Conservation (phyloP, 2,797 vertebrate genomes). For the Squalus acanthias region DNA sequence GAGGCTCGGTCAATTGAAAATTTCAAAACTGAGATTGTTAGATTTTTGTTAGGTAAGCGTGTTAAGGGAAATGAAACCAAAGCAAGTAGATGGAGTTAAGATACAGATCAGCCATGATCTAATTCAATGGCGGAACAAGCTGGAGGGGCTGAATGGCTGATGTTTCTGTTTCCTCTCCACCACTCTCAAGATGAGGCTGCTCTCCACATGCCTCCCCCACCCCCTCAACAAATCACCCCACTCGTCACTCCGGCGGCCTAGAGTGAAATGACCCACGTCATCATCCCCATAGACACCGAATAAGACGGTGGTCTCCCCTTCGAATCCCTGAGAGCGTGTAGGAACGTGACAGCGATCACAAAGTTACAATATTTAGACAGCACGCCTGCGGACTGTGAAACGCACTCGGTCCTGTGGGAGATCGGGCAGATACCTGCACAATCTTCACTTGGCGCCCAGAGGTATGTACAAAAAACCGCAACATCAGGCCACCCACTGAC, state of each 20-base stretch:
- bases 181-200: background rate
- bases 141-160: background rate
- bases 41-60: background rate
- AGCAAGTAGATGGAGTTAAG: background rate
- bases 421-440: background rate
- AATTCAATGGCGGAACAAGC: background rate
- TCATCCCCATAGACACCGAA: background rate
- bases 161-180: background rate
- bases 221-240: background rate
- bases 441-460: background rate
- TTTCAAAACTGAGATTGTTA: background rate
- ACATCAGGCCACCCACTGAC: background rate
- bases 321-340: background rate
- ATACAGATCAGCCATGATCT: background rate
- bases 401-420: background rate
- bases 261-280: background rate
- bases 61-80: background rate
- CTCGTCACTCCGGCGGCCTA: background rate
- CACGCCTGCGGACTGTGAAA: background rate
- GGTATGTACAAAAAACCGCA: background rate
- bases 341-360: background rate
- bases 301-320: background rate
- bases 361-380: background rate
- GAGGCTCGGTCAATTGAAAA: background rate
- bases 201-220: background rate